Percentiles rank a stretch among this genome's conserved stretches.
Conservation (phyloP, 2,888 invertebrate species). For the Thysanoteuthis rhombus region DNA sequence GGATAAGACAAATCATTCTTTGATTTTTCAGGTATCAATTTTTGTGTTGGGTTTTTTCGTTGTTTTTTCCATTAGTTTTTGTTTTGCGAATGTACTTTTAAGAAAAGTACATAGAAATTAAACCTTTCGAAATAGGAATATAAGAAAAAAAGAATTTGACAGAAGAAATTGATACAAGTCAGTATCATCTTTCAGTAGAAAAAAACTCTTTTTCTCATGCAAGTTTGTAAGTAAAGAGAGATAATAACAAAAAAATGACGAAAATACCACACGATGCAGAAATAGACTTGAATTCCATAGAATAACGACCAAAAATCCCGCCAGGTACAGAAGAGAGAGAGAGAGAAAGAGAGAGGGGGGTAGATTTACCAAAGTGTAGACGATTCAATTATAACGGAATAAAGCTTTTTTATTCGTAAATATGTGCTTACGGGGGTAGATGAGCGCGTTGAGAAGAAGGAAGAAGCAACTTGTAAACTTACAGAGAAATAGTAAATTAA, state of each 20-base stretch:
- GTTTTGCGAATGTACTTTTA: no score
- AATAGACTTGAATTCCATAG: neutral
- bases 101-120: no score
- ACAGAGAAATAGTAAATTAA: neutral
- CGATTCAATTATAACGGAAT: neutral
- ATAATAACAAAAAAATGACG: neutral
- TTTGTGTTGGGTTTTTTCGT: no score
- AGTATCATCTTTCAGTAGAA: neutral
- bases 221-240: neutral
- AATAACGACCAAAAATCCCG: neutral
- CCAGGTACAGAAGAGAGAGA: neutral
- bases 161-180: neutral
- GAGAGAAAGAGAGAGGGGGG: neutral
- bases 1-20: no score
- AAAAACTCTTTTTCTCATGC: neutral
- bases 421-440: neutral
- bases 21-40: no score
- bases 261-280: neutral
- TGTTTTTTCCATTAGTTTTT: no score
- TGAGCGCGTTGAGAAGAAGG: neutral
- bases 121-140: no score
- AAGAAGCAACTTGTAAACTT: neutral
- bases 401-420: neutral
- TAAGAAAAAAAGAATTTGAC: no score
- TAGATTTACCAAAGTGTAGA: neutral